A percentile compares a stretch with the other conserved stretches of the same genome.
Evolutionary conservation across 92 coral and sea anemone species (phyloP).

Genomic region (Chrysogorgia sp.): DNA sequence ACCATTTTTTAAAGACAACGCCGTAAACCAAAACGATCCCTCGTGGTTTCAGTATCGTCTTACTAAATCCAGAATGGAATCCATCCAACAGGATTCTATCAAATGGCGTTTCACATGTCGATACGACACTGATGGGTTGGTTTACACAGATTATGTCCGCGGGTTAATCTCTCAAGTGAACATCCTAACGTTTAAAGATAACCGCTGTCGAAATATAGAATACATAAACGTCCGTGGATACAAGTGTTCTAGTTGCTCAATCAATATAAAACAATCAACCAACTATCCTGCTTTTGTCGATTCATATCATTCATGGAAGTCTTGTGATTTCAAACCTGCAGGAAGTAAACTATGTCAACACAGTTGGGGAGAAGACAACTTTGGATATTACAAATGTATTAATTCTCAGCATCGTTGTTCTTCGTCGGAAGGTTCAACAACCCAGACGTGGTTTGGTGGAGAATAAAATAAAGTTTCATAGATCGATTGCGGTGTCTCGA

Average conservation of each 20-base stretch:
- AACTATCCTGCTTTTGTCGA: not conserved
- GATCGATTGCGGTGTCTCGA: no score
- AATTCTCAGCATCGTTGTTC: not conserved
- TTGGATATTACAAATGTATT: not conserved
- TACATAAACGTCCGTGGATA: not conserved
- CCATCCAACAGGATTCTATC: constrained; percentile 10
- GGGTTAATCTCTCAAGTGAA: not conserved
- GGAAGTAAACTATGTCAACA: not conserved
- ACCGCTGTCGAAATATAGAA: not conserved
- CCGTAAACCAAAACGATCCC: not conserved
- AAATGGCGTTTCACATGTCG: constrained; percentile 10
- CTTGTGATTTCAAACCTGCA: not conserved
- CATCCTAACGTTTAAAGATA: not conserved
- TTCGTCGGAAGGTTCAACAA: not conserved
- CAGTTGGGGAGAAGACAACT: not conserved
- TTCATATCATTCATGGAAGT: not conserved
- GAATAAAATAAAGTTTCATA: no score
- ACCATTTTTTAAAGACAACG: not conserved
- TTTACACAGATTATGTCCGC: not conserved
- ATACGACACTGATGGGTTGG: not conserved
- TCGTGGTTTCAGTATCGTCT: constrained; percentile 12
- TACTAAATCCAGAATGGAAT: constrained; percentile 31
- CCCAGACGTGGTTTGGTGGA: constrained; percentile 8
- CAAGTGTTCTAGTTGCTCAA: not conserved
- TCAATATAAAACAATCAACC: not conserved